phyloP scores from a whole-genome alignment of 2,888 invertebrate genomes.

The Nymphalis polychloros region DNA sequence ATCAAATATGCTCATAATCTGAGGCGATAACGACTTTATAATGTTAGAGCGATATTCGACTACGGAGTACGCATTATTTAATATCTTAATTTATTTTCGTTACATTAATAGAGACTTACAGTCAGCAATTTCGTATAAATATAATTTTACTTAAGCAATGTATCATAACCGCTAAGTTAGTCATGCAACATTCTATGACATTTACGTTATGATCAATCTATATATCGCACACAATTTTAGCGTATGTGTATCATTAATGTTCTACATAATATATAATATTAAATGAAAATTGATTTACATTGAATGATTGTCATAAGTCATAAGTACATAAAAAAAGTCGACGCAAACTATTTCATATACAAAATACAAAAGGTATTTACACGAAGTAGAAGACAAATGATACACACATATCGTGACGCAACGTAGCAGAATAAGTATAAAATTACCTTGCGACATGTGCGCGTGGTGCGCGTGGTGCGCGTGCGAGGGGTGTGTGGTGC shows the following conservation, averaged over 20 bases:
- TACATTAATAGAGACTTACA: slow-evolving; percentile 17
- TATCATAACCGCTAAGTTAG: slow-evolving; percentile 23
- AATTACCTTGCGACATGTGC: slow-evolving; percentile 11
- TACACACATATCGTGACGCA: slow-evolving; percentile 1
- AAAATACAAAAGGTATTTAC: no score
- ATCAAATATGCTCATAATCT: background rate
- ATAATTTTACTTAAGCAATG: slow-evolving; percentile 31
- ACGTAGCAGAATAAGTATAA: slow-evolving; percentile 1
- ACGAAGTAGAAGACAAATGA: background rate
- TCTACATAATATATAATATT: slow-evolving; percentile 15
- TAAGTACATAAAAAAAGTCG: no score
- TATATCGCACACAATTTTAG: slow-evolving; percentile 18
- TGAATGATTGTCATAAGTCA: no score
- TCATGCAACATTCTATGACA: slow-evolving; percentile 39
- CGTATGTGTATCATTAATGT: slow-evolving; percentile 20
- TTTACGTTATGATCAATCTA: slow-evolving; percentile 9
- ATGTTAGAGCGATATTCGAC: slow-evolving; percentile 3
- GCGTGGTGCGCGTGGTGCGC: slow-evolving; percentile 48
- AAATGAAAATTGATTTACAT: no score
- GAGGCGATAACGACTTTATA: slow-evolving; percentile 13
- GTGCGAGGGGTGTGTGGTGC: slow-evolving; percentile 57
- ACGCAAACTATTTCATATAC: no score
- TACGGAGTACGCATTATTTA: background rate
- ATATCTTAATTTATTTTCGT: background rate
- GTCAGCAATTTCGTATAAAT: slow-evolving; percentile 36